A percentile compares a stretch with the other conserved stretches of the same genome.
These are phyloP conservation scores for Cynaeus angustus DNA, from an alignment of 2,888 invertebrate genomes.

Conservation along the genomic window DNA sequence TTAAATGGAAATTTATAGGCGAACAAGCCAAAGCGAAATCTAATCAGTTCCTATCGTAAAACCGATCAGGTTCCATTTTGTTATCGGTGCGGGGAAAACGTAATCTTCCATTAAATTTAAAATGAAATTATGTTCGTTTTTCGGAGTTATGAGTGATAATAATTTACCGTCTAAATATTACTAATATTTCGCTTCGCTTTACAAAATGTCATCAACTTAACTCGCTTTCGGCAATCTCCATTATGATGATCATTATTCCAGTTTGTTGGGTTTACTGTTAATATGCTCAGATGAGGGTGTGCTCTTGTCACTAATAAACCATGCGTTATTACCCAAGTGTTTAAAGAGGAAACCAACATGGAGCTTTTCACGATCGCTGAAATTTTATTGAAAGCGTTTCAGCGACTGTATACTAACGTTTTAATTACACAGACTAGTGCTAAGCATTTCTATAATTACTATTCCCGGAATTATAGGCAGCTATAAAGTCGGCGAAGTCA, in stretches of 20 bases:
- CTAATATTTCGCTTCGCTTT: neutral
- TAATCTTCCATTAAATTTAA: neutral
- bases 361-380: conserved; percentile 16
- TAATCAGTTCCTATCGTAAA: conserved; percentile 40
- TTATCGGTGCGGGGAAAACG: conserved; percentile 6
- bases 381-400: conserved; percentile 35
- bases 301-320: conserved; percentile 53
- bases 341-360: conserved; percentile 23
- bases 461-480: conserved; percentile 8
- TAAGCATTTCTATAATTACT: conserved; percentile 26
- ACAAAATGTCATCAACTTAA: conserved; percentile 2
- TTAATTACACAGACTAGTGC: conserved; percentile 33
- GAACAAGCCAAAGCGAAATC: conserved; percentile 39
- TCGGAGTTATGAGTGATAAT: neutral
- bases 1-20: conserved; percentile 43
- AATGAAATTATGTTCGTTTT: too few species aligned
- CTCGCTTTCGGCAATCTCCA: conserved; percentile 5
- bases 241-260: conserved; percentile 61
- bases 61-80: conserved; percentile 25
- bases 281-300: conserved; percentile 53
- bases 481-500: conserved; percentile 2
- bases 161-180: neutral
- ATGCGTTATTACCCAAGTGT: conserved; percentile 32
- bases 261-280: conserved; percentile 62
- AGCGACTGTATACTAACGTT: conserved; percentile 5